Conservation (phyloP, 53 echinoderm and acorn worm species). For the Glandiceps talaboti region DNA sequence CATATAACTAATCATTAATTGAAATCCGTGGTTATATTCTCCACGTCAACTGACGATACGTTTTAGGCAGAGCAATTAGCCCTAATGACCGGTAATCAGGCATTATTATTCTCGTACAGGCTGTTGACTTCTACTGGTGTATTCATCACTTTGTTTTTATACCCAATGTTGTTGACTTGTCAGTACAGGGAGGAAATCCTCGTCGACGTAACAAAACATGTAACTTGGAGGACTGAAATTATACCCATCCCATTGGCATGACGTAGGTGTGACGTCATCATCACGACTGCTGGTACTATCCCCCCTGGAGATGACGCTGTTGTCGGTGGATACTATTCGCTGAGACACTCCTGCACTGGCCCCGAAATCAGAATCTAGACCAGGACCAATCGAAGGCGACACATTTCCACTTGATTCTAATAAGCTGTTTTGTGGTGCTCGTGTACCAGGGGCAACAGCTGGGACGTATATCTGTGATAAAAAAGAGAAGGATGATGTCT, state of each 20-base stretch:
- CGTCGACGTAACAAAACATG: constrained; percentile 41
- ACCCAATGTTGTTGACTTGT: constrained; percentile 75
- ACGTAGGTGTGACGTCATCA: constrained; percentile 20
- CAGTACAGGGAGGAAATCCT: constrained; percentile 64
- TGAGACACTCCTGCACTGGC: constrained; percentile 86
- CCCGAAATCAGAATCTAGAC: constrained; percentile 66
- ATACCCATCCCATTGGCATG: constrained; percentile 88
- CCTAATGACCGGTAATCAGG: no score
- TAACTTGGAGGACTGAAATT: constrained; percentile 44
- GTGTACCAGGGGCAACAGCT: not conserved
- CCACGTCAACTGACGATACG: no score
- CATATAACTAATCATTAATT: no score
- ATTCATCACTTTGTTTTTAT: constrained; percentile 9
- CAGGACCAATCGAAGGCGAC: constrained; percentile 1
- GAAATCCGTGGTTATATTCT: no score
- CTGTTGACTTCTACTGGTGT: not conserved
- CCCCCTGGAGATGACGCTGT: constrained; percentile 23
- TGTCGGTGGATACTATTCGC: constrained; percentile 68
- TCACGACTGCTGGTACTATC: not conserved
- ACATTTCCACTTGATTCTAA: not conserved
- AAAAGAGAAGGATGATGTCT: no score
- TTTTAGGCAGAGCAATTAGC: no score
- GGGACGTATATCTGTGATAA: no score
- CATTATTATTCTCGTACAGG: no score
- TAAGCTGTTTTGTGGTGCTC: not conserved